Conservation (phyloP, 2,113 vertebrate genomes). For the Lophochroa leadbeateri region DNA sequence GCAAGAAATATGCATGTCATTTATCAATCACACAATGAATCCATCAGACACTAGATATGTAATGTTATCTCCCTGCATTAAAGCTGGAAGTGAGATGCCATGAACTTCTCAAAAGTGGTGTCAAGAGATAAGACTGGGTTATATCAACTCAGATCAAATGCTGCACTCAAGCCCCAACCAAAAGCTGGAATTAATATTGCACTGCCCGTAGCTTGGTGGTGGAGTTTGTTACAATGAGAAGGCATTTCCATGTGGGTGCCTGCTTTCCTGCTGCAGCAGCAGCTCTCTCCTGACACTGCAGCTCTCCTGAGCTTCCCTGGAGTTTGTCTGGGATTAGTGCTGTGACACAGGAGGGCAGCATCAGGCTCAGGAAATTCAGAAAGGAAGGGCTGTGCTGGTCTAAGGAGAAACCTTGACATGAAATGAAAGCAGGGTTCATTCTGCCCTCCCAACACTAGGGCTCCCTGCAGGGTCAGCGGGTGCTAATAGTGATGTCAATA, state of each 20-base stretch:
- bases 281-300: background rate
- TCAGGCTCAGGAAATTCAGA: background rate
- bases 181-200: background rate
- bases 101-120: background rate
- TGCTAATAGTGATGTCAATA: background rate
- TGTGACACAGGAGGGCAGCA: constrained; percentile 14
- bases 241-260: background rate
- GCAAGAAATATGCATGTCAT: constrained; percentile 33
- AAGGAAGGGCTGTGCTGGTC: background rate
- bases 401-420: background rate
- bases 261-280: background rate
- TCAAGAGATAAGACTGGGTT: constrained; percentile 29
- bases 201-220: background rate
- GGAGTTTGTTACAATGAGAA: background rate
- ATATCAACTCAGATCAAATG: background rate
- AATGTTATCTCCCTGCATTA: constrained; percentile 4
- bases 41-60: constrained; percentile 8
- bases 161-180: background rate
- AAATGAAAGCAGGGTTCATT: background rate
- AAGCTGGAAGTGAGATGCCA: background rate
- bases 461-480: accelerated
- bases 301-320: background rate
- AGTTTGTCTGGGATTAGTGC: background rate
- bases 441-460: background rate
- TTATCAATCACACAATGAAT: constrained; percentile 60